Evolutionary conservation across 1,140 invertebrate genomes (phyloP).

Genomic region (Metaphire vulgaris): DNA sequence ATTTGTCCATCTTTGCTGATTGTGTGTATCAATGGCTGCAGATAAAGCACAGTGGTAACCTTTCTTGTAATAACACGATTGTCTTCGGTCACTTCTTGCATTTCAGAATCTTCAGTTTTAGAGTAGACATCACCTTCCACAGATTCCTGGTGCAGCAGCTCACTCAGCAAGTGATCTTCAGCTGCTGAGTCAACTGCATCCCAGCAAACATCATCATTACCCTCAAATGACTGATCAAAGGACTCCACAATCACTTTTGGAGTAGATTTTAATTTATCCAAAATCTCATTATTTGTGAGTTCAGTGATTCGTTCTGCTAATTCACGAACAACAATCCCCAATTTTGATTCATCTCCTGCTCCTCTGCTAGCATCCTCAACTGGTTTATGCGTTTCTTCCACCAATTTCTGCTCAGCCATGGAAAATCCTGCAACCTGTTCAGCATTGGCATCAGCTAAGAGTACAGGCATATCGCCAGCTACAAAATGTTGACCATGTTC

Average conservation of each 20-base stretch:
- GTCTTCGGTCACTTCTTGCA: conserved; percentile 1
- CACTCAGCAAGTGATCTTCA: neutral
- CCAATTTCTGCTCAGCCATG: neutral
- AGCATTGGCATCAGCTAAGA: no score
- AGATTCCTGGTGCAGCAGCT: neutral
- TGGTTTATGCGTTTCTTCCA: neutral
- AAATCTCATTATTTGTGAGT: neutral
- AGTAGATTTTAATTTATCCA: neutral
- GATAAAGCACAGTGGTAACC: neutral
- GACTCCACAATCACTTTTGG: neutral
- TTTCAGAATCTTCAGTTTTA: conserved; percentile 14
- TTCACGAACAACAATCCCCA: neutral
- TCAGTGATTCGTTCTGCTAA: neutral
- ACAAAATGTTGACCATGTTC: no score
- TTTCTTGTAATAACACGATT: conserved; percentile 4
- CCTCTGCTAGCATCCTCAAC: neutral
- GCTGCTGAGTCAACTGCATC: neutral
- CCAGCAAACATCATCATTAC: neutral
- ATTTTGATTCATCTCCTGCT: neutral
- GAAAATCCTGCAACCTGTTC: neutral
- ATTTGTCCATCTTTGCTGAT: neutral
- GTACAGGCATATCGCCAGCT: neutral
- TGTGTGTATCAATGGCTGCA: conserved; percentile 3
- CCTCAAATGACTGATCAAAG: neutral
- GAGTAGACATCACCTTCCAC: conserved; percentile 11